Base-by-base conservation (phyloP, 2,113 vertebrate species). In the Cinclus cinclus region DNA sequence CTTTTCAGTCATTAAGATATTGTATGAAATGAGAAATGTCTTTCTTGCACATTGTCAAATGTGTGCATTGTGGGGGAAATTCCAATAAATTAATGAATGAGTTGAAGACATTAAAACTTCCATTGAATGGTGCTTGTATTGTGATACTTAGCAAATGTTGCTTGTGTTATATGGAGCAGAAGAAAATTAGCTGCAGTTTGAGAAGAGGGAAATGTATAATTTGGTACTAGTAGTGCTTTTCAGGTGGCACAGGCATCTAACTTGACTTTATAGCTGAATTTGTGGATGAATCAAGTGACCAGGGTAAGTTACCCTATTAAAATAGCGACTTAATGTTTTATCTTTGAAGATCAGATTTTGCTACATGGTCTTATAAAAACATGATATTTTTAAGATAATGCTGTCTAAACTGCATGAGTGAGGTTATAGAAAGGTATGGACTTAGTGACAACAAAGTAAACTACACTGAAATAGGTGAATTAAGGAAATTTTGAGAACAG, bases 111-210 rank as follows among this genome's bases (percentile, higher is more conserved):
- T 81, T 89, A 95, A 90, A 90, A 85, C 39, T 73, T 79, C 68
- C 52, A 63, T 69, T 81, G 81, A 86, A 63, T 78, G 39, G 63
- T 52, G 83, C 78, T 55, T 77, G 39, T 64, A 87, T 85, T 93
- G 82, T 6, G 1, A 92, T 91, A 59, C 89, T 93, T 89, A 94
- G 91, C 79, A 92, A 97, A 94, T 83, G 58, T 85, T 84, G 74
- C 55, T 52, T 74, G 55, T 91, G 78, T 93, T 93, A 71, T 46
- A 67, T 79, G 74, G 58, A 92, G 83, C 88, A 94, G 86, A 92
- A 64, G 89, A 88, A 92, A 97, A 96, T 83, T 65, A 93, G 59
- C 69, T 91, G 75, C 77, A 74, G 52, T 93, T 96, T 83, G 47
- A 75, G 81, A 80, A 87, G 68, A 91, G 37, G 6, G 44, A 87